Evolutionary conservation across 2,888 invertebrate genomes (phyloP).

Genomic region (Lepidonotus clava): DNA sequence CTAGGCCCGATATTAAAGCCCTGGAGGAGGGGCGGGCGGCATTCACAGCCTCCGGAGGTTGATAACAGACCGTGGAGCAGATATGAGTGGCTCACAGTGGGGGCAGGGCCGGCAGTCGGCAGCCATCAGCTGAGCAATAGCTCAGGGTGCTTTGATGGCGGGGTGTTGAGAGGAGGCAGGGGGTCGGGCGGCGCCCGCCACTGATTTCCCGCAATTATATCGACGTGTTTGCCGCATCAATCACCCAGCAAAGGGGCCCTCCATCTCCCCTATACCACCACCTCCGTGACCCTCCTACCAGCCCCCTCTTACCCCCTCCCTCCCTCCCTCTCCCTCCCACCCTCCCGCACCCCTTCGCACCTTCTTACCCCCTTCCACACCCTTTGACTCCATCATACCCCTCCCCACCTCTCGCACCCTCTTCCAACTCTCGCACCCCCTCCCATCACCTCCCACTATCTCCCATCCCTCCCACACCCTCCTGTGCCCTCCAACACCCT

Average conservation of each 20-base stretch:
- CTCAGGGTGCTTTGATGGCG: slow-evolving; percentile 29
- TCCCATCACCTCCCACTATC: not conserved
- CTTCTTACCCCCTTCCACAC: too few species aligned
- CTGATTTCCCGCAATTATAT: slow-evolving; percentile 46
- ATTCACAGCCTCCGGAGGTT: not conserved
- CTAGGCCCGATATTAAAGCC: not conserved
- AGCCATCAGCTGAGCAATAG: not conserved
- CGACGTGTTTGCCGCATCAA: slow-evolving; percentile 47
- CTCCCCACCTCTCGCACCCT: not conserved
- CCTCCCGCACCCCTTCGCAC: not conserved
- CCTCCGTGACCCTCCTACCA: not conserved
- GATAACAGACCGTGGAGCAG: slow-evolving; percentile 15
- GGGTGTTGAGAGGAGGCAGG: not conserved
- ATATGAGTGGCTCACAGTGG: not conserved
- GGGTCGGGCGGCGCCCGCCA: not conserved
- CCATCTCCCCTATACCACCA: not conserved
- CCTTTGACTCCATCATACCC: not conserved
- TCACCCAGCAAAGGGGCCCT: not conserved
- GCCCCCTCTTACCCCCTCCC: not conserved
- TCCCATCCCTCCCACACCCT: not conserved
- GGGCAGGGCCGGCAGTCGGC: not conserved
- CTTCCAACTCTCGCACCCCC: not conserved
- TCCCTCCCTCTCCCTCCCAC: not conserved
- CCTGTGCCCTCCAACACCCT: not conserved
- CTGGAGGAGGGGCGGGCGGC: not conserved